Evolutionary conservation across 2,888 invertebrate species (phyloP), one percentile per base, ranked within the genome.

Genomic region (Isotomurus palustris): DNA sequence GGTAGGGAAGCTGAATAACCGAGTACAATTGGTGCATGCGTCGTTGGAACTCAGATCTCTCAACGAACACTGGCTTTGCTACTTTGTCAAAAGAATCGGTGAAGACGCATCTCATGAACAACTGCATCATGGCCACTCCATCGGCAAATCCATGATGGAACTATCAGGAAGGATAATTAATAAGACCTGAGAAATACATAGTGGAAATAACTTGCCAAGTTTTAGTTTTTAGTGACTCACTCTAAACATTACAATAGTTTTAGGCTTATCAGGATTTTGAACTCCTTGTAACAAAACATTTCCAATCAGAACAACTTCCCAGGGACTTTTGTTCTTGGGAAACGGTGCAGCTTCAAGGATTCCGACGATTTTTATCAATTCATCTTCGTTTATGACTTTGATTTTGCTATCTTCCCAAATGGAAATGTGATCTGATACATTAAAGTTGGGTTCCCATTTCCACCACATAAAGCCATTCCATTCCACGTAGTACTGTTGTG

Each of bases 51-150:
- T 36, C n/a, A 35, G 53, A 64, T 27, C 67, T 49, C 22, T 64
- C 43, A 8, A 57, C 53, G 29, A 56, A 60, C 1, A 27, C 58
- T 8, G 69, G 69, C 36, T 64, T 62, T 2, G 60, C 63, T 24
- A 69, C 61, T 51, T 55, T 62, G 21, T 66, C 61, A 40, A 67
- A 56, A 5, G 52, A 45, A 25, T 67, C 69, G 21, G 59, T 58
- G 50, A 69, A 62, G 1, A 69, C 64, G 36, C 61, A 61, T 45
- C 65, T 60, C 69, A 69, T 69, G 41, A 69, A 67, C 12, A 65
- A 50, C 44, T 59, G 59, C 48, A 69, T 38, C 21, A 64, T 59
- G 8, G 65, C 59, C 10, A 69, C 56, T 12, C 69, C 69, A 44
- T 69, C 69, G 1, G 59, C 67, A 10, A 69, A 50, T 12, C 62